Conservation (phyloP, 2,113 vertebrate species). For the Anguilla japonica region DNA sequence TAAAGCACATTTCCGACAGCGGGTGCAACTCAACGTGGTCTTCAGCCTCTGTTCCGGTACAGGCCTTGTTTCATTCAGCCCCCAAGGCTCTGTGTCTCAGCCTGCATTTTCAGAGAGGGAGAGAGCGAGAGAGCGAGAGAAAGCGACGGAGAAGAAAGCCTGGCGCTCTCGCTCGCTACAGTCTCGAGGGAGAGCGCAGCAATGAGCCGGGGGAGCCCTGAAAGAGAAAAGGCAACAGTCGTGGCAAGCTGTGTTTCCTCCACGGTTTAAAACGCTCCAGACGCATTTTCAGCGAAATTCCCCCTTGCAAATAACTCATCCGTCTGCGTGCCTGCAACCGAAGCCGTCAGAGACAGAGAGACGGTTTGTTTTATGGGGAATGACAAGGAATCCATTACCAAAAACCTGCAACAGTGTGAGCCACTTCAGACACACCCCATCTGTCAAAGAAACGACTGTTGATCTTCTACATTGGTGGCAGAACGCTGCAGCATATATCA, state of each 20-base stretch:
- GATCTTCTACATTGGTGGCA: not conserved
- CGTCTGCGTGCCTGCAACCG: constrained; percentile 26
- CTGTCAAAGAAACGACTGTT: not conserved
- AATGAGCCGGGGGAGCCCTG: constrained; percentile 31
- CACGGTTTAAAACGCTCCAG: constrained; percentile 31
- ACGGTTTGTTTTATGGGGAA: constrained; percentile 42
- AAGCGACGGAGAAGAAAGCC: not conserved
- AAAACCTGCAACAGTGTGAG: constrained; percentile 30
- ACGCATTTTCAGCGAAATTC: constrained; percentile 28
- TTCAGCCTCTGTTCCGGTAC: not conserved
- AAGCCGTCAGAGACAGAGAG: constrained; percentile 35
- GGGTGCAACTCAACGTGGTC: not conserved
- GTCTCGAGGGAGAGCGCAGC: constrained; percentile 20
- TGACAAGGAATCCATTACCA: constrained; percentile 36
- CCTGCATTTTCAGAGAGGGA: not conserved
- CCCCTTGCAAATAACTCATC: constrained; percentile 29
- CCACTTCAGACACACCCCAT: not conserved
- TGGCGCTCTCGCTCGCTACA: not conserved
- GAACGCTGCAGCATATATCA: not conserved
- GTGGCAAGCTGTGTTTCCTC: constrained; percentile 23
- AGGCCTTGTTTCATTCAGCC: not conserved
- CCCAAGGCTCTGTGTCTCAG: not conserved
- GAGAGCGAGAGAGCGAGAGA: not conserved
- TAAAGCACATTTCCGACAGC: too few relatives aligned
- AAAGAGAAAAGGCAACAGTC: constrained; percentile 33